A percentile compares a stretch with the other conserved stretches of the same genome.
These are phyloP conservation scores for Chelonus insularis DNA, from an alignment of 1,140 invertebrate species.

Conservation along the genomic window DNA sequence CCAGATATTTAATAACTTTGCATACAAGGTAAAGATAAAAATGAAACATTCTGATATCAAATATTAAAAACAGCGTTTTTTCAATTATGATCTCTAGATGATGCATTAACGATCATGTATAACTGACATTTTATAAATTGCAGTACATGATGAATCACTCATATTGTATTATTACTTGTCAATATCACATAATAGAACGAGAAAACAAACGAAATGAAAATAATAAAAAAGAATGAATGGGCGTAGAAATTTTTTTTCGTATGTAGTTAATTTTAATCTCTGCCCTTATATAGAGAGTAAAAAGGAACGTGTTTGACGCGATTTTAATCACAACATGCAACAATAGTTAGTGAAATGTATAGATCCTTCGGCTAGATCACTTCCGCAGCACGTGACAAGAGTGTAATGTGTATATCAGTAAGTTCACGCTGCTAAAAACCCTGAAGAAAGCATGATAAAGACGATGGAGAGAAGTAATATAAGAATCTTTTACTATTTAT, in stretches of 20 bases:
- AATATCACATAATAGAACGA: background rate
- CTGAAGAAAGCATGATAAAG: no score
- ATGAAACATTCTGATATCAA: background rate
- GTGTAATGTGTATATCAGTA: slow-evolving; percentile 11
- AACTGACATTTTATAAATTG: slow-evolving; percentile 1
- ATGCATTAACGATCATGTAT: background rate
- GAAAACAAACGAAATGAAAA: background rate
- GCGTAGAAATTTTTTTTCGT: background rate
- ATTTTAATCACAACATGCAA: slow-evolving; percentile 25
- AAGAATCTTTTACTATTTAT: no score
- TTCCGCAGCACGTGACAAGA: slow-evolving; percentile 25
- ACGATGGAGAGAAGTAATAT: no score
- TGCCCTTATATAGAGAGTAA: background rate
- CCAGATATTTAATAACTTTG: no score
- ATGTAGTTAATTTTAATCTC: background rate
- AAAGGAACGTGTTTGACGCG: background rate
- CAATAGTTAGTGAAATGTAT: slow-evolving; percentile 13
- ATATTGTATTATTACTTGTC: slow-evolving; percentile 1
- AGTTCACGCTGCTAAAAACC: background rate
- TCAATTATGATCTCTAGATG: background rate
- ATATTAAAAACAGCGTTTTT: background rate
- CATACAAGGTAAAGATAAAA: no score
- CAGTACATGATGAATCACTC: slow-evolving; percentile 7
- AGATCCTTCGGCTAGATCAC: slow-evolving; percentile 24
- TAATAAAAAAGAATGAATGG: background rate